Percentiles rank a stretch among this genome's conserved stretches.
Conservation (phyloP, 2,113 vertebrate genomes). For the Clarias batrachus region DNA sequence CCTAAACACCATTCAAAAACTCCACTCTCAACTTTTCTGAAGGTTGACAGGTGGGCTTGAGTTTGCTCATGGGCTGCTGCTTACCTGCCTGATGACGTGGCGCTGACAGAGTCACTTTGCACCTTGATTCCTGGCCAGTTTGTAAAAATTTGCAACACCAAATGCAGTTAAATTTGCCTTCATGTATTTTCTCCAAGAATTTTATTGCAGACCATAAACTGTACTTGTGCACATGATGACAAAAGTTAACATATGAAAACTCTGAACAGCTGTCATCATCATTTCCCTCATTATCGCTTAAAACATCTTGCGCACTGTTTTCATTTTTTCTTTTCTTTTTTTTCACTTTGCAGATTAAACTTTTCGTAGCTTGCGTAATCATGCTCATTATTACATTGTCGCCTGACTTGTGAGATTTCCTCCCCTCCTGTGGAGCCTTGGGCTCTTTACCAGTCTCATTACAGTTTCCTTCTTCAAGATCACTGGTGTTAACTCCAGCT, state of each 20-base stretch:
- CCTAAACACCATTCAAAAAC: too few relatives aligned
- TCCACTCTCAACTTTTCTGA: too few relatives aligned
- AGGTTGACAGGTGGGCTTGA: too few relatives aligned
- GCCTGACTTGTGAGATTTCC: constrained; percentile 17
- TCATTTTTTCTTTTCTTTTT: neutral
- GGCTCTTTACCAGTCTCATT: constrained; percentile 21
- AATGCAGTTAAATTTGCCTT: neutral
- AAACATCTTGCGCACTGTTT: neutral
- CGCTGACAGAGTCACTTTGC: too few relatives aligned
- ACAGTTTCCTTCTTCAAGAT: neutral
- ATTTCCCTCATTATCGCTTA: constrained; percentile 8
- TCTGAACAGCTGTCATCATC: neutral
- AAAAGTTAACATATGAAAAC: neutral
- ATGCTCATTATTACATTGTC: constrained; percentile 18
- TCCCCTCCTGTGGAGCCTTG: constrained; percentile 1
- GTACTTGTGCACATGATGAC: neutral
- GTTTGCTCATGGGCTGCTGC: too few relatives aligned
- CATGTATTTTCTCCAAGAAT: neutral
- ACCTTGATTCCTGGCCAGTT: too few relatives aligned
- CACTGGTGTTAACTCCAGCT: constrained; percentile 12
- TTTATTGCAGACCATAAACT: neutral
- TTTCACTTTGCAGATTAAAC: constrained; percentile 6
- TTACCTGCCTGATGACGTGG: too few relatives aligned
- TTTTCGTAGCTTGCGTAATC: constrained; percentile 11
- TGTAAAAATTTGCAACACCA: neutral